Conservation (phyloP, 1,140 invertebrate species). For the Lepidostoma basale region DNA sequence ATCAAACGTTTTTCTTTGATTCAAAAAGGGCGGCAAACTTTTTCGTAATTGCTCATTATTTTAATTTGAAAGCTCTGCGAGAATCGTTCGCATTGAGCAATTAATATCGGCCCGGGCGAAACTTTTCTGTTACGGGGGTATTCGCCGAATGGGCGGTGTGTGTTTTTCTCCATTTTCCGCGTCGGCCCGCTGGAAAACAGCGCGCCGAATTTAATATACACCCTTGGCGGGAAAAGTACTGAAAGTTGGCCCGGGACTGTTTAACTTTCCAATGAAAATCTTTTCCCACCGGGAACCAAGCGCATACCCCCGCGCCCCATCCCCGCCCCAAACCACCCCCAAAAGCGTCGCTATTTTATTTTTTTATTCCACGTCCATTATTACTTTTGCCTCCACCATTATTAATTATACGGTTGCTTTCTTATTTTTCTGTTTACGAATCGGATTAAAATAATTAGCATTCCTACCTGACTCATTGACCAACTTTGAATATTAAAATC, state of each 20-base stretch:
- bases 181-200: not conserved
- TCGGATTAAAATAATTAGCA: too few relatives aligned
- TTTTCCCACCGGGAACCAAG: not conserved
- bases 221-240: not conserved
- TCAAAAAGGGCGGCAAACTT: not conserved
- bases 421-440: too few relatives aligned
- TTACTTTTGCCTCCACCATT: too few relatives aligned
- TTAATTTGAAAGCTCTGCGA: not conserved
- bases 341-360: not conserved
- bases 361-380: not conserved
- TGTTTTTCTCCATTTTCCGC: not conserved
- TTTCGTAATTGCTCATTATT: not conserved
- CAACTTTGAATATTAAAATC: too few relatives aligned
- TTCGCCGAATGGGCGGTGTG: not conserved
- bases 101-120: not conserved
- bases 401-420: too few relatives aligned
- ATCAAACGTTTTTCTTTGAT: too few relatives aligned
- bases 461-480: too few relatives aligned
- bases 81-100: not conserved
- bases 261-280: slow-evolving; percentile 14
- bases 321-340: too few relatives aligned
- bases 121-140: not conserved
- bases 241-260: not conserved
- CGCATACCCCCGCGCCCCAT: not conserved
- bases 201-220: not conserved